A percentile compares a stretch with the other conserved stretches of the same genome.
Conservation (phyloP, 2,113 vertebrate species). For the Hymenochirus boettgeri region DNA sequence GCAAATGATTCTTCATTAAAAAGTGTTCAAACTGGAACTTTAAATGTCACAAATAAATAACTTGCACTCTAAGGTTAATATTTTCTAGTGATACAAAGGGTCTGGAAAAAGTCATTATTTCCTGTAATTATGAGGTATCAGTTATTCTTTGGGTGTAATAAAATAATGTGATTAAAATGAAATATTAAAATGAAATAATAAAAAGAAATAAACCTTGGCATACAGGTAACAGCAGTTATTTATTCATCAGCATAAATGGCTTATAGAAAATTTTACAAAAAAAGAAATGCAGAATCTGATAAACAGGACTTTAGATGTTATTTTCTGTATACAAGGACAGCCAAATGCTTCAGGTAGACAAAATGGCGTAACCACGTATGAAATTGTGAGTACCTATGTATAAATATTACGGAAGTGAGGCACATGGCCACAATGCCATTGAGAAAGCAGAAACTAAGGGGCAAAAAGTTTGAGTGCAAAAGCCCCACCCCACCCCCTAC, state of each 20-base stretch:
- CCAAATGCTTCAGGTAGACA: constrained; percentile 1
- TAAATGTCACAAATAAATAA: neutral
- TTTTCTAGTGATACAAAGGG: neutral
- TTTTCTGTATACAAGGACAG: neutral
- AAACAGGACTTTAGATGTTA: neutral
- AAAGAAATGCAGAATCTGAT: neutral
- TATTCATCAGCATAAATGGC: neutral
- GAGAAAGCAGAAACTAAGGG: too few relatives aligned
- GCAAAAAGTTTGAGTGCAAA: too few relatives aligned
- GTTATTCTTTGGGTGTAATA: neutral
- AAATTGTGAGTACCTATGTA: too few relatives aligned
- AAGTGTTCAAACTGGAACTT: neutral
- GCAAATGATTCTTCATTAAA: neutral
- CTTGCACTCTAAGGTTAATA: neutral
- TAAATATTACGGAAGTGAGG: too few relatives aligned
- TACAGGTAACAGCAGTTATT: neutral
- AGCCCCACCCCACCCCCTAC: too few relatives aligned
- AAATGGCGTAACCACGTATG: too few relatives aligned
- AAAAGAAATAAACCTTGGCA: neutral
- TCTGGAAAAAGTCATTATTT: neutral
- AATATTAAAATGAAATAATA: too few relatives aligned
- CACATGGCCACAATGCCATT: too few relatives aligned
- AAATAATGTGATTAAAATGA: neutral
- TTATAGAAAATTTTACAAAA: neutral
- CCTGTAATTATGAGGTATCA: neutral